These are phyloP conservation scores for Bryconaethiops microstoma DNA, from an alignment of 2,797 vertebrate genomes.

Conservation along the genomic window DNA sequence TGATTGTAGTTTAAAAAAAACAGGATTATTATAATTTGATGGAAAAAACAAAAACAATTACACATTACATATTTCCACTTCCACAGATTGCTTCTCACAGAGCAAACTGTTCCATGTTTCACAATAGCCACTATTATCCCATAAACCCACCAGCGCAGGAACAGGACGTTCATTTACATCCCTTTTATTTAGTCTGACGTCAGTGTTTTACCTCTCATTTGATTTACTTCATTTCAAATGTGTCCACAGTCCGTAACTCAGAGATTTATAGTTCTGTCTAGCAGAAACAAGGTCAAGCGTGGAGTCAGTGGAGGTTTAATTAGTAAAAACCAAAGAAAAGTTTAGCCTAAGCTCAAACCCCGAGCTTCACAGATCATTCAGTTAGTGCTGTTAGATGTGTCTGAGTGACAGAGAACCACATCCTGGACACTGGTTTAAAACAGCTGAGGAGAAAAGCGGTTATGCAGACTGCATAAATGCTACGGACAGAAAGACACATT, in stretches of 20 bases:
- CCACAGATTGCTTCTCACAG: background rate
- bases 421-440: background rate
- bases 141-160: background rate
- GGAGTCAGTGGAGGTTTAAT: background rate
- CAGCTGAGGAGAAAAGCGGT: constrained; percentile 1
- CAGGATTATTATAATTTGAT: background rate
- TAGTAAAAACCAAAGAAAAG: background rate
- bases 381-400: background rate
- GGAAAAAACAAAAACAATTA: background rate
- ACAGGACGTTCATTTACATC: background rate
- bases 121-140: background rate
- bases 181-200: constrained; percentile 2
- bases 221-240: background rate
- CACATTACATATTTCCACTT: background rate
- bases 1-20: too few species aligned
- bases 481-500: constrained; percentile 10
- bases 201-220: constrained; percentile 12
- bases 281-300: background rate
- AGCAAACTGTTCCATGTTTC: background rate
- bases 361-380: background rate
- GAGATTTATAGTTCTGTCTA: background rate
- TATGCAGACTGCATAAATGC: background rate
- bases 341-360: background rate
- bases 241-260: background rate
- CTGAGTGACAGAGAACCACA: background rate